A percentile compares a stretch with the other conserved stretches of the same genome.
Evolutionary conservation across 2,113 vertebrate genomes (phyloP).

Genomic region (Paraplagusia blochii): DNA sequence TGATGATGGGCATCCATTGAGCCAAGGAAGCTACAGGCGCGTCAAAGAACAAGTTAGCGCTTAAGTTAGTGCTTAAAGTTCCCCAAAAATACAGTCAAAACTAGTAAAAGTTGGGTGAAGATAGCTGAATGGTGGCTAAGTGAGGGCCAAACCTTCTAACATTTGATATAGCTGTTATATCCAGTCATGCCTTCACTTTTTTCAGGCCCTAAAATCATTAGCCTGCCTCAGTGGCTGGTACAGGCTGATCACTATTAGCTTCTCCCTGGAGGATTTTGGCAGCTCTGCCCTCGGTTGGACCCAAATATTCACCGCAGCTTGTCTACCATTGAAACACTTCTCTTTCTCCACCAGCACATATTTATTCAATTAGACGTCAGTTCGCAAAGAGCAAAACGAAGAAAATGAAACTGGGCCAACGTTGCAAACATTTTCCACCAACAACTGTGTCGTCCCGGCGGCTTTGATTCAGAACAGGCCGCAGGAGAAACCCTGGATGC

Average conservation of each 20-base stretch:
- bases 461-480: slow-evolving; percentile 65
- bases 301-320: slow-evolving; percentile 66
- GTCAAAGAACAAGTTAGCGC: no score
- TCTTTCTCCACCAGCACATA: slow-evolving; percentile 42
- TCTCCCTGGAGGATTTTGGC: slow-evolving; percentile 18
- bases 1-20: no score
- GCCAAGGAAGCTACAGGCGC: no score
- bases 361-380: slow-evolving; percentile 66
- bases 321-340: slow-evolving; percentile 61
- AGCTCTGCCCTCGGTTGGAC: slow-evolving; percentile 34
- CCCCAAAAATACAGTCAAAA: no score
- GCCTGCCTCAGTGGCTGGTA: no score
- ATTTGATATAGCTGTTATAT: no score
- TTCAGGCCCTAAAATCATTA: no score
- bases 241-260: slow-evolving; percentile 2
- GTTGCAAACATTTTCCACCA: slow-evolving; percentile 58
- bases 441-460: slow-evolving; percentile 26
- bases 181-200: no score
- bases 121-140: no score
- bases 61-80: no score
- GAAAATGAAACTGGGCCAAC: slow-evolving; percentile 37
- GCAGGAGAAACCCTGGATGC: slow-evolving; percentile 37
- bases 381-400: slow-evolving; percentile 51
- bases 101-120: no score
- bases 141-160: no score